Conservation (phyloP, 2,888 invertebrate species). For the Ceratothoa steindachneri region DNA sequence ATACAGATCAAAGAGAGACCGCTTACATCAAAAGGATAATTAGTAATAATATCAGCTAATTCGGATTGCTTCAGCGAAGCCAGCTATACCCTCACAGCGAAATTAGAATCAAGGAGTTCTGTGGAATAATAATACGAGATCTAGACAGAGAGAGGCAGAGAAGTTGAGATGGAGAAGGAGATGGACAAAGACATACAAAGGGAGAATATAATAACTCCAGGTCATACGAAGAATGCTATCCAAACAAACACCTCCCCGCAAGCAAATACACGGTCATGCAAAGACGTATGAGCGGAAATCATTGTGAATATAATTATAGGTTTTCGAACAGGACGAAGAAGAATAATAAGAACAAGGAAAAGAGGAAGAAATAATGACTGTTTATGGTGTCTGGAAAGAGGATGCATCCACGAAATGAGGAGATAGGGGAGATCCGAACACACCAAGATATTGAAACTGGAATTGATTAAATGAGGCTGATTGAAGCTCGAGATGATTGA, state of each 20-base stretch:
- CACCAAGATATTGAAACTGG: conserved; percentile 1
- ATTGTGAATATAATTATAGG: not conserved
- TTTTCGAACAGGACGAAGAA: not conserved
- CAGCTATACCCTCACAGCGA: conserved; percentile 6
- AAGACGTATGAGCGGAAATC: not conserved
- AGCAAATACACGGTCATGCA: not conserved
- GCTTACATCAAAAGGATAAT: conserved; percentile 15
- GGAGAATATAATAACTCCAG: conserved; percentile 2
- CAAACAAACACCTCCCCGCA: not conserved
- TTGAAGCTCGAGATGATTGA: conserved; percentile 6
- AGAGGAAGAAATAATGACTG: not conserved
- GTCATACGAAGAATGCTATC: not conserved
- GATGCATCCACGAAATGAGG: not conserved
- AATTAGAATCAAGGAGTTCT: not conserved
- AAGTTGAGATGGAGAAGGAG: no score
- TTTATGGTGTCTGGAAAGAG: not conserved
- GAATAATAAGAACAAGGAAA: not conserved
- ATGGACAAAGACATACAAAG: no score
- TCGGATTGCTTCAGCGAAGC: conserved; percentile 15
- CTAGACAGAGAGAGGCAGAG: no score
- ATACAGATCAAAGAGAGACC: conserved; percentile 1
- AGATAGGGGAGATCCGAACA: no score
- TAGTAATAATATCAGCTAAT: conserved; percentile 11
- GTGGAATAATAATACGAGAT: no score
- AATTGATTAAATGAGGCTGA: conserved; percentile 3